Base-by-base conservation (phyloP, 2,888 invertebrate species). In the Tipula vernalis region DNA sequence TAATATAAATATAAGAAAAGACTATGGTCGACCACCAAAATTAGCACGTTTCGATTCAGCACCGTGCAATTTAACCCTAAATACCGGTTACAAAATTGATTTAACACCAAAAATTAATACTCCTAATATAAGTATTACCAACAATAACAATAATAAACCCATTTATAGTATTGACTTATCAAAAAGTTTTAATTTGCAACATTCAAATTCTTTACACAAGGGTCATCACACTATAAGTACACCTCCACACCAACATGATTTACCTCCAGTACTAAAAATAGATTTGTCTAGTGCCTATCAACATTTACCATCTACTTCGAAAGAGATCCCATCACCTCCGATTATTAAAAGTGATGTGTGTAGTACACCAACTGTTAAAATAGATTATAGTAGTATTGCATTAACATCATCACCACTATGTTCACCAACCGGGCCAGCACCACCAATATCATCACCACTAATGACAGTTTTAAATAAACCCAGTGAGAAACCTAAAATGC, bases 341-440 rank as follows among this genome's bases (percentile, higher is more conserved):
- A 86, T 86, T 41, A 51, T 57, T 57, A 86, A 57, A 85, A 42
- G 15, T 15, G 87, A 87, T 87, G 89, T 91, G 51, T 89, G 89
- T 88, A 91, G 89, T 87, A 91, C 91, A 87, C 91, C 91, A 87
- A 88, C 91, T 87, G 91, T 91, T 71, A 91, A 91, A 89, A 91
- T 91, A 88, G 91, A 91, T 88, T 91, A 91, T 88, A 91, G 91
- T 89, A 91, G 91, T 88, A 85, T 83, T 42, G 42, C 86, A 84
- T 36, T 86, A 47, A 85, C 87, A 87, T 86, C 88, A 86, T 86
- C 47, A 87, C 86, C 88, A 86, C 85, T 83, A 13, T 13, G 86
- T 86, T 87, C 86, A 83, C 86, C 87, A 87, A 87, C 87, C 39
- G 87, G 83, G 8, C 88, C 88, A 42, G 83, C 89, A 18, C 83